phyloP scores from a whole-genome alignment of 2,113 vertebrate genomes.

The Acanthisitta chloris region DNA sequence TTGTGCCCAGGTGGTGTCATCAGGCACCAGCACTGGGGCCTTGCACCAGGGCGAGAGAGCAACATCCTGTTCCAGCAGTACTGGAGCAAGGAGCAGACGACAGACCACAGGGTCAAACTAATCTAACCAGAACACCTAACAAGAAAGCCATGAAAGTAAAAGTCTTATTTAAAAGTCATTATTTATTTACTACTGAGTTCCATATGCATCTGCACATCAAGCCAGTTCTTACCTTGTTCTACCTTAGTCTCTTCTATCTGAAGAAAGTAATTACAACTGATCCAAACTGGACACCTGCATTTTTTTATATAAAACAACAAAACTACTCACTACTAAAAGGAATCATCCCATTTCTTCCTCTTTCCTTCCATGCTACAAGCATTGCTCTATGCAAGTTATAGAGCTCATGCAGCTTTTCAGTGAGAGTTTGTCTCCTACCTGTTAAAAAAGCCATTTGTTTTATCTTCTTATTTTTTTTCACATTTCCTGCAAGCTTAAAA shows the following conservation, averaged over 20 bases:
- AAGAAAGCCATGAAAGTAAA: background rate
- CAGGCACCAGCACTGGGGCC: background rate
- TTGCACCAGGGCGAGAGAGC: background rate
- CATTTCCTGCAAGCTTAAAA: background rate
- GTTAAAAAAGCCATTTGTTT: background rate
- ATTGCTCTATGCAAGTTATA: background rate
- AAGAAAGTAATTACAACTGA: background rate
- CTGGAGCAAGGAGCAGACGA: background rate
- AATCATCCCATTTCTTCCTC: background rate
- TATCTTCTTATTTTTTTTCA: rapidly evolving
- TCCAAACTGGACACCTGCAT: background rate
- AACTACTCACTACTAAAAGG: background rate
- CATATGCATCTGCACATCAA: too few species aligned
- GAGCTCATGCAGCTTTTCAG: background rate
- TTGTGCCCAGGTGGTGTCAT: background rate
- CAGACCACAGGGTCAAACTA: background rate
- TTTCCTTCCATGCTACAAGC: background rate
- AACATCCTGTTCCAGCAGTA: background rate
- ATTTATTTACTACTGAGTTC: background rate
- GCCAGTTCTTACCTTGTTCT: background rate
- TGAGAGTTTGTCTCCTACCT: background rate
- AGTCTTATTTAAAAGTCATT: background rate
- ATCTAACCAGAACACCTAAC: background rate
- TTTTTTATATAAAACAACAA: background rate
- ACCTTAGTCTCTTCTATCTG: background rate